Conservation (phyloP, 2,888 invertebrate species). For the Cheilosia impressa region DNA sequence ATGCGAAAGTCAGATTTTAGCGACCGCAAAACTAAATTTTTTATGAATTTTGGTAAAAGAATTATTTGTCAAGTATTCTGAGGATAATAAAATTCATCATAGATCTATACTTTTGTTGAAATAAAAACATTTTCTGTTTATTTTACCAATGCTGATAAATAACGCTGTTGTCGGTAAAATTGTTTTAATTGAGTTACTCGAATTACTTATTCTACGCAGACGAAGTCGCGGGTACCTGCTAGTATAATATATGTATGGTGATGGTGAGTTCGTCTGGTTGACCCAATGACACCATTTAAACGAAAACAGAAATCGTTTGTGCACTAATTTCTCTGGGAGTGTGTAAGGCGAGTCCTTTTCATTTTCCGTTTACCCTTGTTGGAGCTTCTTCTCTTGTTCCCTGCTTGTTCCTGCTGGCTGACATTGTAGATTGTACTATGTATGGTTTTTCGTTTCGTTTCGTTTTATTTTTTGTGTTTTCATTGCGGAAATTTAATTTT, state of each 20-base stretch:
- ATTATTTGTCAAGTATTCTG: no score
- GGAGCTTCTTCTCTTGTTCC: background rate
- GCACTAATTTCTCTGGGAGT: slow-evolving; percentile 59
- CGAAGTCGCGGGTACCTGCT: no score
- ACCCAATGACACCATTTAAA: slow-evolving; percentile 72
- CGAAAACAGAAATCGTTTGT: slow-evolving; percentile 63
- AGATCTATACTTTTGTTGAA: no score
- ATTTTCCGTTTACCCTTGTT: background rate
- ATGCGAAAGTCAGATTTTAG: no score
- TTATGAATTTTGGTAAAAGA: no score
- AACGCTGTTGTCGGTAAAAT: no score
- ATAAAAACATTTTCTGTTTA: no score
- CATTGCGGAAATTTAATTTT: slow-evolving; percentile 71
- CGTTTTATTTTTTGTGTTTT: slow-evolving; percentile 24
- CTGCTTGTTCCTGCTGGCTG: background rate
- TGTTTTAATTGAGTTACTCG: no score
- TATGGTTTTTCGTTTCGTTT: background rate
- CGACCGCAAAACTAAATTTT: no score
- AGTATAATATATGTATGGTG: background rate
- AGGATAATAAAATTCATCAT: no score
- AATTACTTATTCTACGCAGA: no score
- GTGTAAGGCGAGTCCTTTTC: slow-evolving; percentile 30
- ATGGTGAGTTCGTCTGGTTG: slow-evolving; percentile 47
- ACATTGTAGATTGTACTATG: slow-evolving; percentile 10
- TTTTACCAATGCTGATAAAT: no score